A percentile compares a stretch with the other conserved stretches of the same genome.
Conservation (phyloP, 2,888 invertebrate species). For the Drosophila rubida region DNA sequence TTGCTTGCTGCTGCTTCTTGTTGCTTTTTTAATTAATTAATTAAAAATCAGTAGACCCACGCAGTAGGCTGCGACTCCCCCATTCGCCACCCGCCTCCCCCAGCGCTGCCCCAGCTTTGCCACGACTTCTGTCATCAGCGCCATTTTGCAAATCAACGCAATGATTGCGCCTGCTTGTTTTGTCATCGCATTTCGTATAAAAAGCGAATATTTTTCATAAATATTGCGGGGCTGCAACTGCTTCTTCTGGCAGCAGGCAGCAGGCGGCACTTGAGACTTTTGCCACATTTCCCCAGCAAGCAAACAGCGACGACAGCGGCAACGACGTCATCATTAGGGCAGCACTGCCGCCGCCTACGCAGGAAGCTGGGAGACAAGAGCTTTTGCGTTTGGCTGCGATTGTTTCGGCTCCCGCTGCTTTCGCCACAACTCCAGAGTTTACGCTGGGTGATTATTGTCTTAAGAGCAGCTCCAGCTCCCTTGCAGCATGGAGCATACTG, state of each 20-base stretch:
- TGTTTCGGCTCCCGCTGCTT: slow-evolving; percentile 57
- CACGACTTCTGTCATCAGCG: slow-evolving; percentile 69
- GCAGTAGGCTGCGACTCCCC: slow-evolving; percentile 18
- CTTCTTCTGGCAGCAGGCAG: slow-evolving; percentile 12
- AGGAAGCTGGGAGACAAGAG: slow-evolving; percentile 35
- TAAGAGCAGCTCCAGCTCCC: slow-evolving; percentile 62
- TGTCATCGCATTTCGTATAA: slow-evolving; percentile 51
- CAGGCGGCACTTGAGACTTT: slow-evolving; percentile 69
- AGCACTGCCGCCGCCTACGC: slow-evolving; percentile 67
- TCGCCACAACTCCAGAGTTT: slow-evolving; percentile 40
- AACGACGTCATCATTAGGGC: slow-evolving; percentile 73
- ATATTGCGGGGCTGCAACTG: slow-evolving; percentile 59
- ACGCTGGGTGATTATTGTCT: slow-evolving; percentile 69
- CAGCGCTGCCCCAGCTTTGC: slow-evolving; percentile 23
- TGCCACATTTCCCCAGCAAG: slow-evolving; percentile 70
- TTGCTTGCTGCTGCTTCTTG: slow-evolving; percentile 31
- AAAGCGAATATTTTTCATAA: slow-evolving; percentile 70
- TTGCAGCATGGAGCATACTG: slow-evolving; percentile 15
- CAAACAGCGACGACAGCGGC: slow-evolving; percentile 49
- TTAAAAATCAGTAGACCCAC: slow-evolving; percentile 76
- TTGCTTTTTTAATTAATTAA: slow-evolving; percentile 81
- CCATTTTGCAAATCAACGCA: slow-evolving; percentile 80
- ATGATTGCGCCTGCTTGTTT: slow-evolving; percentile 71
- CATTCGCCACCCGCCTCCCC: slow-evolving; percentile 8
- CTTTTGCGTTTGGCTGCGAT: slow-evolving; percentile 37